phyloP scores from a whole-genome alignment of 2,888 invertebrate genomes.

The Dioctria linearis region DNA sequence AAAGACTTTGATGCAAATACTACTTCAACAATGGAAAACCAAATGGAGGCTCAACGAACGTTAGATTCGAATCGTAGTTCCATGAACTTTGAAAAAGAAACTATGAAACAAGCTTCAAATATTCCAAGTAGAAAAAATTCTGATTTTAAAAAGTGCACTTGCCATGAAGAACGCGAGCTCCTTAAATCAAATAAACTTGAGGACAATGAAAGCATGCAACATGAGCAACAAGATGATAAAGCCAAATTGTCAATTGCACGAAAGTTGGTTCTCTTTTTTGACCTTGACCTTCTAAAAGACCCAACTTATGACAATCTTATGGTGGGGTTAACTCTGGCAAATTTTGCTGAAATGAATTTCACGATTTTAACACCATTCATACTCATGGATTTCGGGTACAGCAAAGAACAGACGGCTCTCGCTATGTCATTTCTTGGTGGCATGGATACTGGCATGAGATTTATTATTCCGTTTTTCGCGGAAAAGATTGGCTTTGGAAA shows the following conservation, averaged over 20 bases:
- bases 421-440: conserved; percentile 80
- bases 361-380: conserved; percentile 82
- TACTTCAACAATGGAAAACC: conserved; percentile 61
- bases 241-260: conserved; percentile 71
- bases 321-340: conserved; percentile 80
- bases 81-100: conserved; percentile 76
- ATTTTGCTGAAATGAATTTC: conserved; percentile 82
- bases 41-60: conserved; percentile 32
- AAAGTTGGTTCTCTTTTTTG: conserved; percentile 78
- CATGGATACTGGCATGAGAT: conserved; percentile 77
- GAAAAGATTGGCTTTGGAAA: conserved; percentile 81
- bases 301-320: conserved; percentile 80
- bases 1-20: conserved; percentile 56
- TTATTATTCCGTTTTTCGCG: conserved; percentile 79
- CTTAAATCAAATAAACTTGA: conserved; percentile 68
- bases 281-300: conserved; percentile 79
- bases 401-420: conserved; percentile 74
- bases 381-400: conserved; percentile 78
- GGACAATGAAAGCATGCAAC: conserved; percentile 64
- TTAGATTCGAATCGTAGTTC: conserved; percentile 71
- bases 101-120: conserved; percentile 65
- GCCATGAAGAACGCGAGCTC: conserved; percentile 61
- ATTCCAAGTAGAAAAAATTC: conserved; percentile 62
- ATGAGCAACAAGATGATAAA: conserved; percentile 65
- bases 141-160: conserved; percentile 69